Evolutionary conservation across 2,113 vertebrate genomes (phyloP), one percentile per base, ranked within the genome.

Genomic region (Etheostoma spectabile): DNA sequence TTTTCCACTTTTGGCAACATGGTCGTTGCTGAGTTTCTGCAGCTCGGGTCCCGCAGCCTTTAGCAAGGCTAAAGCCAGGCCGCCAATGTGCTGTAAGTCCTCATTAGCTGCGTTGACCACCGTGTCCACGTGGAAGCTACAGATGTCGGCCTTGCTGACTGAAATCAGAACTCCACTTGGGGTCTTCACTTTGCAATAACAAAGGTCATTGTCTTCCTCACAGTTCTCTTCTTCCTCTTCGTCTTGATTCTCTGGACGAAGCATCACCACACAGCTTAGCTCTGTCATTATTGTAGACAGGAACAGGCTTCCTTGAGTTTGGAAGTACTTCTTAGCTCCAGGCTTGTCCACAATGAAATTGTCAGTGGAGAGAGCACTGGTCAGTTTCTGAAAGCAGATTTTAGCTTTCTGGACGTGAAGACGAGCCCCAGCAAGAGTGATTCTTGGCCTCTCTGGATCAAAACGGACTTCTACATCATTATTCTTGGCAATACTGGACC

Each of bases 31-130:
- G 30, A 90, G 88, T 0, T 6, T 45, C 48, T 98, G 96, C 61
- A 98, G 93, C 8, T 87, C 62, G 0, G 93, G 95, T 27, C 97
- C 97, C 1, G 97, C 97, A 0, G 94, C 96, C 14, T 70, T 74
- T 0, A 90, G 85, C 64, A 99, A 89, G 0, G 95, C 95, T 0
- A 27, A 22, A 0, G 96, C 96, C 19, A 99, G 79, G 1, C 96
- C 96, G 0, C 94, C 94, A 0, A 55, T 74, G 85, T 96, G 97
- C 33, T 91, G 76, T 3, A 99, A 86, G 0, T 95, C 81, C 74
- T 97, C 96, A 1, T 97, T 98, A 14, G 97, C 91, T 0, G 96
- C 94, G 6, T 97, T 99, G 68, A 99, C 97, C 38, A 98, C 93
- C 4, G 94, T 96, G 0, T 97, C 97, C 0, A 90, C 95, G 0